phyloP scores from a whole-genome alignment of 35 echinoderm and acorn worm species.

The Anneissia japonica region DNA sequence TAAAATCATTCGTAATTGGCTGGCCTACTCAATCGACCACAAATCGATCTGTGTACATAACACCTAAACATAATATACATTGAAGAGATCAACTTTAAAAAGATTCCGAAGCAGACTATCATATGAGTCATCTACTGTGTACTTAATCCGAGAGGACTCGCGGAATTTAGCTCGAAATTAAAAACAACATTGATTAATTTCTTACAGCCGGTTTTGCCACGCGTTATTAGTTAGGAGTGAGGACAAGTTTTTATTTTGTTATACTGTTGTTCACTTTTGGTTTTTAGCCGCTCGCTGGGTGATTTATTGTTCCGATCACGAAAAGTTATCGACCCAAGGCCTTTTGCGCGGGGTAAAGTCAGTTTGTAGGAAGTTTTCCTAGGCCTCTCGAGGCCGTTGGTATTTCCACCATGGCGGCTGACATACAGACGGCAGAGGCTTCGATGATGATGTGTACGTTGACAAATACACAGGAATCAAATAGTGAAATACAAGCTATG shows the following conservation, averaged over 20 bases:
- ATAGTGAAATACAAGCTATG: not conserved
- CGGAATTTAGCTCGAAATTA: not conserved
- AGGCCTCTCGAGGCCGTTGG: not conserved
- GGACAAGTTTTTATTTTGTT: not conserved
- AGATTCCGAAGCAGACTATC: not conserved
- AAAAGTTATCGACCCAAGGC: not conserved
- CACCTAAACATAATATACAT: not conserved
- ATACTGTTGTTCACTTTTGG: not conserved
- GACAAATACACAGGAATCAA: not conserved
- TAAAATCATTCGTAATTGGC: not conserved
- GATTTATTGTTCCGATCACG: not conserved
- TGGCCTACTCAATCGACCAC: not conserved
- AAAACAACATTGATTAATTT: not conserved
- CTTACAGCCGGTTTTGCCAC: not conserved
- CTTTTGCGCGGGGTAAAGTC: not conserved
- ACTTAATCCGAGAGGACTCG: not conserved
- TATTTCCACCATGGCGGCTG: not conserved
- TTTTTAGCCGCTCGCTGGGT: not conserved
- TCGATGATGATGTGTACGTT: not conserved
- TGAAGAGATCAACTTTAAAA: not conserved
- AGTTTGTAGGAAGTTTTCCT: not conserved
- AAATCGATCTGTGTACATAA: not conserved
- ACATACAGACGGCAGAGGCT: not conserved
- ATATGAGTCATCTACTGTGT: not conserved
- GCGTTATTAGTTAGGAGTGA: not conserved